Conservation (phyloP, 2,888 invertebrate species). For the Mythimna albipuncta region DNA sequence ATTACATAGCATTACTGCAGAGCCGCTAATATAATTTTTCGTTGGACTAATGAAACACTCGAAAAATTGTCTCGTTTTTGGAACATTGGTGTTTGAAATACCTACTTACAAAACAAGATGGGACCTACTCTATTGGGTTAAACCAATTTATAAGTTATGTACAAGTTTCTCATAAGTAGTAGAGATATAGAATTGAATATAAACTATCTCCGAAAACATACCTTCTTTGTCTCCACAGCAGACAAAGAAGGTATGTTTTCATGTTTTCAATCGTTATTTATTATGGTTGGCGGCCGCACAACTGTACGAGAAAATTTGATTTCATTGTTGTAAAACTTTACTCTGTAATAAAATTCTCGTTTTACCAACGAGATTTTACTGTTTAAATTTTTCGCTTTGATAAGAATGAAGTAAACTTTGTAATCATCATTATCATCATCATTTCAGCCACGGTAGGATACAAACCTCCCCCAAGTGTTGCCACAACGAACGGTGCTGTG, state of each 20-base stretch:
- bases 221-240: no score
- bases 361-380: constrained; percentile 66
- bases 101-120: background rate
- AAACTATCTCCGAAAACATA: background rate
- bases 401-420: constrained; percentile 50
- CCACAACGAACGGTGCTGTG: no score
- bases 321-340: constrained; percentile 65
- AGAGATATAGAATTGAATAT: background rate
- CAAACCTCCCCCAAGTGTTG: no score
- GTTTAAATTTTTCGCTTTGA: constrained; percentile 63
- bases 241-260: constrained; percentile 8
- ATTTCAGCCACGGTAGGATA: no score
- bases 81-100: background rate
- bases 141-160: background rate
- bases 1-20: background rate
- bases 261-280: constrained; percentile 39
- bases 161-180: background rate
- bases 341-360: constrained; percentile 70
- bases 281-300: constrained; percentile 53
- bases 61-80: background rate
- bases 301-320: constrained; percentile 69
- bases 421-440: no score
- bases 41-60: background rate
- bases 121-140: background rate
- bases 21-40: background rate